Percentiles rank a stretch among this genome's conserved stretches.
These are phyloP conservation scores for Parthenolecanium corni DNA, from an alignment of 2,888 invertebrate genomes.

Conservation along the genomic window DNA sequence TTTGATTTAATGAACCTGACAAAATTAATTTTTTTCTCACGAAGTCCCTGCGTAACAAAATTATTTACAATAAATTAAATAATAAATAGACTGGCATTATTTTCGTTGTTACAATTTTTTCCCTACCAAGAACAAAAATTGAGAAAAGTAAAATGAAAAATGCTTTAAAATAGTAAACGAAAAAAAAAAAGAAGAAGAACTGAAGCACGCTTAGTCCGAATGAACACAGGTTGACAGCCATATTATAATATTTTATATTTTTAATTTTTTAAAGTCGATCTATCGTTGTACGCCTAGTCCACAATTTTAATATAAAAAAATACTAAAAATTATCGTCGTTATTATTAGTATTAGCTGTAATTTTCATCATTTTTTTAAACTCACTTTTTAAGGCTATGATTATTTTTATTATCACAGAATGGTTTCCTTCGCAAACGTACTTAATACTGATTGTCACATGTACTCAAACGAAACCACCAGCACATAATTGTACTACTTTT, in stretches of 20 bases:
- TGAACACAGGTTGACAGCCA: slow-evolving; percentile 24
- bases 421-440: slow-evolving; percentile 10
- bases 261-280: background rate
- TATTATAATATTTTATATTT: background rate
- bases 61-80: slow-evolving; percentile 7
- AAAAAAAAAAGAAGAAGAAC: background rate
- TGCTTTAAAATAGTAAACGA: background rate
- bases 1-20: too few relatives aligned
- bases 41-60: background rate
- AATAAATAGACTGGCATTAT: slow-evolving; percentile 22
- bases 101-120: slow-evolving; percentile 11
- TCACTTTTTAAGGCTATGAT: slow-evolving; percentile 2
- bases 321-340: too few relatives aligned
- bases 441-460: slow-evolving; percentile 21
- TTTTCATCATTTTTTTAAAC: background rate
- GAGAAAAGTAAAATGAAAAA: background rate
- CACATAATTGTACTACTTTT: too few relatives aligned
- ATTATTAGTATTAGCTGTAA: background rate
- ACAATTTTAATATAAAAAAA: background rate
- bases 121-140: background rate
- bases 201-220: slow-evolving; percentile 7
- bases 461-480: too few relatives aligned
- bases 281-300: too few relatives aligned
- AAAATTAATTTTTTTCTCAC: too few relatives aligned
- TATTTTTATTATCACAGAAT: slow-evolving; percentile 16